A percentile compares a stretch with the other conserved stretches of the same genome.
Evolutionary conservation across 2,797 vertebrate genomes (phyloP).

Genomic region (Peromyscus melanophrys): DNA sequence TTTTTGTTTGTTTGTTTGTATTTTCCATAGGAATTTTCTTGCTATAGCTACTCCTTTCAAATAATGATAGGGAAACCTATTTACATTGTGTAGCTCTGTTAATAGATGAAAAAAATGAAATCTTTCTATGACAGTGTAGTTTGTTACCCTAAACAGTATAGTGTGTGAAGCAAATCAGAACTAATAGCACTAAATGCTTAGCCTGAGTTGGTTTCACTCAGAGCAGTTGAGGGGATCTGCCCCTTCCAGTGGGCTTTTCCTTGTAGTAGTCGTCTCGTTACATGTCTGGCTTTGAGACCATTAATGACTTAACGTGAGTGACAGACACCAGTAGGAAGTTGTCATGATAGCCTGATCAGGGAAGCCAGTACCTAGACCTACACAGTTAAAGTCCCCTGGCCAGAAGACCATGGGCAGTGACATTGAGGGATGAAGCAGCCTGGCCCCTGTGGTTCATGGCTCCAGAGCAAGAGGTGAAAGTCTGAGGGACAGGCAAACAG

Average conservation of each 20-base stretch:
- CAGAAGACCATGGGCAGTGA: background rate
- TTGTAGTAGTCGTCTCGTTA: slow-evolving; percentile 31
- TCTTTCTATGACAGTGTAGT: background rate
- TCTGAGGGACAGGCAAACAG: background rate
- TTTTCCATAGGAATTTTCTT: slow-evolving; percentile 36
- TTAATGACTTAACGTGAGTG: background rate
- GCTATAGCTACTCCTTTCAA: background rate
- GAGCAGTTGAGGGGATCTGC: background rate
- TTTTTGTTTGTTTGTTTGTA: background rate
- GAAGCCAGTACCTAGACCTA: background rate
- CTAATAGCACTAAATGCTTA: slow-evolving; percentile 2
- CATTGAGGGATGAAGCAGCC: background rate
- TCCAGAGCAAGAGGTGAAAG: background rate
- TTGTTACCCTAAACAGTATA: background rate
- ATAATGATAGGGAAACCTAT: background rate
- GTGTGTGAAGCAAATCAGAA: background rate
- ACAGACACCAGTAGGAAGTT: background rate
- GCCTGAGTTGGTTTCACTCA: slow-evolving; percentile 13
- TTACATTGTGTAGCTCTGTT: slow-evolving; percentile 21
- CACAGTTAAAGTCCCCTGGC: background rate
- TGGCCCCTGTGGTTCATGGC: background rate
- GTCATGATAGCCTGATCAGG: background rate
- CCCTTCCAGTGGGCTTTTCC: background rate
- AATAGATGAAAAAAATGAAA: background rate
- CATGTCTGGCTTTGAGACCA: background rate